phyloP scores from a whole-genome alignment of 2,113 vertebrate species.

The Triplophysa rosa region DNA sequence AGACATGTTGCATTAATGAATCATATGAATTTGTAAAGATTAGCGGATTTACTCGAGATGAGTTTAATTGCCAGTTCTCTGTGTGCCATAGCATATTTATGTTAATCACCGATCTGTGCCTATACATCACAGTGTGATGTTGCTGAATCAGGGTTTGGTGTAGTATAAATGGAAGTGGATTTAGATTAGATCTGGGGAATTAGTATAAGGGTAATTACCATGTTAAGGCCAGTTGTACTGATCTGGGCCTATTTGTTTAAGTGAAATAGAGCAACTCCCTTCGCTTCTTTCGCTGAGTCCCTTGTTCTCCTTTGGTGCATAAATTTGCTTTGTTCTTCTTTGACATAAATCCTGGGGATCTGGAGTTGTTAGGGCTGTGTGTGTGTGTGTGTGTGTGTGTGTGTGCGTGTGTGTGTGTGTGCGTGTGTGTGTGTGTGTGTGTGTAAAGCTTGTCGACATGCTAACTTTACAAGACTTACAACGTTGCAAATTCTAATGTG shows the following conservation, averaged over 20 bases:
- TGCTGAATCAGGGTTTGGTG: slow-evolving; percentile 18
- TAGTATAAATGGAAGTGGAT: slow-evolving; percentile 4
- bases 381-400: too few species aligned
- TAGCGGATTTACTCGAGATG: neutral
- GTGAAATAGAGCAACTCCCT: neutral
- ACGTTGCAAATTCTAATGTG: too few species aligned
- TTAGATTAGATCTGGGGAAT: slow-evolving; percentile 20
- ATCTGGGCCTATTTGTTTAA: slow-evolving; percentile 18
- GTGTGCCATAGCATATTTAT: slow-evolving; percentile 12
- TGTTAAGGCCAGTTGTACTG: slow-evolving; percentile 3
- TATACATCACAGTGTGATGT: slow-evolving; percentile 1
- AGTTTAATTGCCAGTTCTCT: slow-evolving; percentile 28
- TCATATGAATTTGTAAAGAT: slow-evolving; percentile 16
- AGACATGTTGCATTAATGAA: slow-evolving; percentile 10
- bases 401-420: neutral
- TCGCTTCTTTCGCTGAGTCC: neutral
- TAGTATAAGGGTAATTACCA: slow-evolving; percentile 13
- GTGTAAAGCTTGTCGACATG: too few species aligned
- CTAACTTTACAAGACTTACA: too few species aligned
- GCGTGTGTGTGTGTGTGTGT: slow-evolving; percentile 1
- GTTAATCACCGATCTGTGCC: slow-evolving; percentile 27
- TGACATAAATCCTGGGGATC: neutral
- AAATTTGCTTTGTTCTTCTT: neutral
- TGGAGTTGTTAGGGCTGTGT: neutral
- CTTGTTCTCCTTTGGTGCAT: slow-evolving; percentile 20